Conservation (phyloP, 2,113 vertebrate genomes). For the Chunga burmeisteri region DNA sequence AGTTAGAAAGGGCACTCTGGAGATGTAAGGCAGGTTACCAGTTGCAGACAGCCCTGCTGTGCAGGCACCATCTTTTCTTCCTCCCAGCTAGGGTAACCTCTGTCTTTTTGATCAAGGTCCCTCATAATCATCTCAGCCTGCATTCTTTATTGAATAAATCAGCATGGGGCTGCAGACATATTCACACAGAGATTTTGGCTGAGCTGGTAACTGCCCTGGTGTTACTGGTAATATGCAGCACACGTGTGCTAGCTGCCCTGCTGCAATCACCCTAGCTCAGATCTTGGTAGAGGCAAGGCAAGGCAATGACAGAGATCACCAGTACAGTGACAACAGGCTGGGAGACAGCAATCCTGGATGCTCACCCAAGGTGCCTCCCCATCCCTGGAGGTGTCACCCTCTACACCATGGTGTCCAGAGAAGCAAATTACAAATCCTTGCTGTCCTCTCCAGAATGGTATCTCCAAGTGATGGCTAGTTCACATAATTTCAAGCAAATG, state of each 20-base stretch:
- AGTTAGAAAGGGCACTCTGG: not conserved
- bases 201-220: not conserved
- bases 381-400: not conserved
- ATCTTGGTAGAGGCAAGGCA: not conserved
- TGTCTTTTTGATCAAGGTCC: not conserved
- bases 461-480: not conserved
- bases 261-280: not conserved
- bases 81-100: not conserved
- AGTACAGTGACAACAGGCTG: not conserved
- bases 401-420: no score
- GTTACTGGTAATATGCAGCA: not conserved
- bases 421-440: not conserved
- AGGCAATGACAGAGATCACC: not conserved
- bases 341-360: not conserved
- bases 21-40: not conserved
- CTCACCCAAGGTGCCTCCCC: not conserved
- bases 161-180: not conserved
- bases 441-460: not conserved
- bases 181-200: not conserved
- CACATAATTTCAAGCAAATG: not conserved
- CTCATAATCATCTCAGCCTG: not conserved
- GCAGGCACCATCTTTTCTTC: not conserved
- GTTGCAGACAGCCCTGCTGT: not conserved
- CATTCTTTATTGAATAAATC: not conserved
- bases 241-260: fast-evolving